Percentiles rank a stretch among this genome's conserved stretches.
Evolutionary conservation across 2,888 invertebrate genomes (phyloP).

Genomic region (Candidula unifasciata): DNA sequence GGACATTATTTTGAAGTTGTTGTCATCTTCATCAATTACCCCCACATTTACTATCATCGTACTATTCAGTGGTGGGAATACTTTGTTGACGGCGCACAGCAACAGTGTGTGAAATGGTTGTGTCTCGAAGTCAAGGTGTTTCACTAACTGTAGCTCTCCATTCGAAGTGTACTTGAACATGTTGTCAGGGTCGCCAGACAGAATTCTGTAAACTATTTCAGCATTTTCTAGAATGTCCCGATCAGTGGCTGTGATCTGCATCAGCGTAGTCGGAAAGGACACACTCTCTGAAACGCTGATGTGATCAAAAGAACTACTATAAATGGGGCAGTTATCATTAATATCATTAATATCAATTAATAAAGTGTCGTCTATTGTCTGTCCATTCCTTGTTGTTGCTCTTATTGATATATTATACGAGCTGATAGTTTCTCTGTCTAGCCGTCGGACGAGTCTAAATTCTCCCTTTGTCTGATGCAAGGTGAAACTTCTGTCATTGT

Average conservation of each 20-base stretch:
- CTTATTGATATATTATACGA: conserved; percentile 2
- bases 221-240: conserved; percentile 60
- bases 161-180: conserved; percentile 39
- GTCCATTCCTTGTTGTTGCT: conserved; percentile 28
- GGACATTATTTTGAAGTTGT: background rate
- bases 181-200: conserved; percentile 59
- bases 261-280: background rate
- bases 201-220: conserved; percentile 60
- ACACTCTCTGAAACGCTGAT: background rate
- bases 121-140: conserved; percentile 35
- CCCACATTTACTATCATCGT: conserved; percentile 28
- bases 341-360: conserved; percentile 2
- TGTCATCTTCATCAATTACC: conserved; percentile 9
- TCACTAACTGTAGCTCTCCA: conserved; percentile 30
- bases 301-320: background rate
- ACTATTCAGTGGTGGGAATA: conserved; percentile 25
- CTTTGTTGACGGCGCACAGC: conserved; percentile 55
- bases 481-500: background rate
- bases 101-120: conserved; percentile 16
- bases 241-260: conserved; percentile 62
- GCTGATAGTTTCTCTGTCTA: conserved; percentile 38
- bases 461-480: conserved; percentile 21
- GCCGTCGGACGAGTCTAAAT: conserved; percentile 1
- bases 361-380: background rate
- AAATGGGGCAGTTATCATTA: conserved; percentile 38